Percentiles rank a stretch among this genome's conserved stretches.
phyloP scores from a whole-genome alignment of 2,113 vertebrate species.

The Daphoenositta chrysoptera region DNA sequence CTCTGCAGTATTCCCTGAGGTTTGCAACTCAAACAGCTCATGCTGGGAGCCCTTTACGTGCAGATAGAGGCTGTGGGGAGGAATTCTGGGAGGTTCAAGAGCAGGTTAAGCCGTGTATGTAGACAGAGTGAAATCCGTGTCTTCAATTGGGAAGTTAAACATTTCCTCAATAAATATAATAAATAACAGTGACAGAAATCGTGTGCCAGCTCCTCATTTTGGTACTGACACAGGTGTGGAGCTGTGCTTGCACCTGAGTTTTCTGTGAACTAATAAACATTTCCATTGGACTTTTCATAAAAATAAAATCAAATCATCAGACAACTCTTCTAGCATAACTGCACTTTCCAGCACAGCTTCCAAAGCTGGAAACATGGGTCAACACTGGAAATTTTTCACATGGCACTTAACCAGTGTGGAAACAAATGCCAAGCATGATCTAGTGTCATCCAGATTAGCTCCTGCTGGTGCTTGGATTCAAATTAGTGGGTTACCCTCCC shows the following conservation, averaged over 20 bases:
- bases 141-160: background rate
- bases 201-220: background rate
- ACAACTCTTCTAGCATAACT: background rate
- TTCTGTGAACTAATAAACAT: background rate
- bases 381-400: constrained; percentile 50
- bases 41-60: background rate
- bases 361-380: constrained; percentile 50
- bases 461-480: constrained; percentile 46
- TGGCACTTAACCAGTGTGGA: constrained; percentile 41
- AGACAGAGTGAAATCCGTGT: background rate
- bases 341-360: constrained; percentile 37
- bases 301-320: background rate
- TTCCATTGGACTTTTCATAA: background rate
- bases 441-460: constrained; percentile 54
- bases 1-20: background rate
- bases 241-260: background rate
- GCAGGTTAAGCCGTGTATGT: background rate
- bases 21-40: background rate
- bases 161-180: background rate
- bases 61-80: background rate
- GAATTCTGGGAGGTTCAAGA: background rate
- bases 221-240: constrained; percentile 2
- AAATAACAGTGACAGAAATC: background rate
- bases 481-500: constrained; percentile 44
- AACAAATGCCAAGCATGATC: constrained; percentile 54